Percentiles rank a stretch among this genome's conserved stretches.
Conservation (phyloP, 2,888 invertebrate genomes). For the Polydrusus cervinus region DNA sequence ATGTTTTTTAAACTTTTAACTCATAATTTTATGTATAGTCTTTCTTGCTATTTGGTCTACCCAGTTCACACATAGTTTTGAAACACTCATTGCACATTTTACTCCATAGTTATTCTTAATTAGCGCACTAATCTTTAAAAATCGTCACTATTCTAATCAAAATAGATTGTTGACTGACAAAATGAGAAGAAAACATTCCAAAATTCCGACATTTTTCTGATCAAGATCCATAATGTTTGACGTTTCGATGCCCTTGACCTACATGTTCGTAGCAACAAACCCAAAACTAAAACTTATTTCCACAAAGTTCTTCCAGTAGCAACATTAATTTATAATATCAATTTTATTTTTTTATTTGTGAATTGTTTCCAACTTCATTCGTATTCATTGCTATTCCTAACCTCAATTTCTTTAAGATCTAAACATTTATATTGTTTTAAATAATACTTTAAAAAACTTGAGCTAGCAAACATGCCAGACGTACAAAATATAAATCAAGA, state of each 20-base stretch:
- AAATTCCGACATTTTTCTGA: constrained; percentile 27
- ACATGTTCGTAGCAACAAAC: constrained; percentile 15
- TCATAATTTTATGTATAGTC: constrained; percentile 61
- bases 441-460: neutral
- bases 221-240: constrained; percentile 39
- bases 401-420: neutral
- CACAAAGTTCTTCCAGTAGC: neutral
- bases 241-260: constrained; percentile 37
- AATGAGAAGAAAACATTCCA: constrained; percentile 40
- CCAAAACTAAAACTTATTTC: neutral
- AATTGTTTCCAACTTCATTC: neutral
- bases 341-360: neutral
- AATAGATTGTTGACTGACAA: constrained; percentile 58
- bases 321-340: neutral
- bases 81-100: constrained; percentile 57
- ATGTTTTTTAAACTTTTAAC: constrained; percentile 31
- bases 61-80: constrained; percentile 56
- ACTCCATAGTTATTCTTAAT: constrained; percentile 54
- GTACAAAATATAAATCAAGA: constrained; percentile 38
- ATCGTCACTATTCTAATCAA: constrained; percentile 59
- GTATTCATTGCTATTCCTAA: no score
- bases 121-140: constrained; percentile 49
- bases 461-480: constrained; percentile 19
- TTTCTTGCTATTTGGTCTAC: constrained; percentile 58
- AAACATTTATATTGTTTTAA: neutral